Evolutionary conservation across 1,140 invertebrate species (phyloP).

Genomic region (Drosophila parabipectinata): DNA sequence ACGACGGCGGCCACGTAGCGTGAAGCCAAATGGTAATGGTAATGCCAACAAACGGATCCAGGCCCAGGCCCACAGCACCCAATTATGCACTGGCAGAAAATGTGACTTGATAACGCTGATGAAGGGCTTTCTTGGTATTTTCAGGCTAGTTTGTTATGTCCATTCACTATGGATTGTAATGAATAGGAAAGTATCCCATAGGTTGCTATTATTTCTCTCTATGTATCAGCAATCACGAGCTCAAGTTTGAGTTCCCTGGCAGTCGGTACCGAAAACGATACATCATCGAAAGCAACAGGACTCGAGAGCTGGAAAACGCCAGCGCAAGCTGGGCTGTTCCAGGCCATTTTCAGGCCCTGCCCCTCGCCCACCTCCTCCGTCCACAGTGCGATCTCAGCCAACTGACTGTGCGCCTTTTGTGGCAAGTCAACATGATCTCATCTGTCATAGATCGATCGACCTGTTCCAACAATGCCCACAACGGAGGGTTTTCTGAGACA

Average conservation of each 20-base stretch:
- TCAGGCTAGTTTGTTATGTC: no score
- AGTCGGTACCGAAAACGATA: conserved; percentile 64
- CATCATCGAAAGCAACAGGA: conserved; percentile 78
- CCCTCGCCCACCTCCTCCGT: conserved; percentile 1
- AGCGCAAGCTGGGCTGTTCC: conserved; percentile 10
- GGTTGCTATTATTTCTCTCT: neutral
- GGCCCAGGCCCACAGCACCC: conserved; percentile 1
- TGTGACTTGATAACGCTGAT: no score
- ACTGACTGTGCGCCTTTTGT: conserved; percentile 63
- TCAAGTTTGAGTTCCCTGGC: conserved; percentile 34
- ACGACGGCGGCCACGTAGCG: conserved; percentile 64
- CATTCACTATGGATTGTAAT: no score
- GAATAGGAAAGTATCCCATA: neutral
- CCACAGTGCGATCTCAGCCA: conserved; percentile 3
- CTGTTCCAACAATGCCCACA: conserved; percentile 72
- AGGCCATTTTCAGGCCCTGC: conserved; percentile 15
- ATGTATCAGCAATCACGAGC: conserved; percentile 8
- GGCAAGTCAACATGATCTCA: conserved; percentile 81
- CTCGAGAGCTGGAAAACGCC: conserved; percentile 58
- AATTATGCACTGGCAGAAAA: neutral
- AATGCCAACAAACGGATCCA: conserved; percentile 33
- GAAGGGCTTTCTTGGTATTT: no score
- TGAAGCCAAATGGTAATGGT: conserved; percentile 62
- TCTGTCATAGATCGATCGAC: conserved; percentile 82
- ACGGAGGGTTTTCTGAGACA: conserved; percentile 29